A percentile compares a stretch with the other conserved stretches of the same genome.
These are phyloP conservation scores for Bhutanitis thaidina DNA, from an alignment of 2,888 invertebrate species.

Conservation along the genomic window DNA sequence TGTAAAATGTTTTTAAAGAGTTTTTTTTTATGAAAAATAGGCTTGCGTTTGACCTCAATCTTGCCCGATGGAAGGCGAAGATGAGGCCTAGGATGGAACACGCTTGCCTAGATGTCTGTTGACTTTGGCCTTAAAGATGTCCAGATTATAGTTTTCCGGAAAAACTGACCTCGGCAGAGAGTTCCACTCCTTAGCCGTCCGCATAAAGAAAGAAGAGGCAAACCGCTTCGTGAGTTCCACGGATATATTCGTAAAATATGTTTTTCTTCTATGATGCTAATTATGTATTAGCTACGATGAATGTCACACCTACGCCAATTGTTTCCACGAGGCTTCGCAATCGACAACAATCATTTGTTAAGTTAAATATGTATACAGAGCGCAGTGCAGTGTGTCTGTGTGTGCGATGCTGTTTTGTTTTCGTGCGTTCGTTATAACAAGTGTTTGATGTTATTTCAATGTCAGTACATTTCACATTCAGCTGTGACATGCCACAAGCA, in stretches of 20 bases:
- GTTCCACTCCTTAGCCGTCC: too few relatives aligned
- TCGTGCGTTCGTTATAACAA: not conserved
- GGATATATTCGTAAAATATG: not conserved
- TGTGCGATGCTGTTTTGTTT: not conserved
- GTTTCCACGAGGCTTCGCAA: not conserved
- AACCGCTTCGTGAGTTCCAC: too few relatives aligned
- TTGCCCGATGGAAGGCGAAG: too few relatives aligned
- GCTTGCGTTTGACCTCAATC: too few relatives aligned
- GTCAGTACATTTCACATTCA: not conserved
- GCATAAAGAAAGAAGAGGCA: too few relatives aligned
- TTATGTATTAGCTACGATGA: not conserved
- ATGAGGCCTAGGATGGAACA: too few relatives aligned
- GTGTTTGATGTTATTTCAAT: not conserved
- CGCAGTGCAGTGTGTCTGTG: not conserved
- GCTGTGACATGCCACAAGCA: not conserved
- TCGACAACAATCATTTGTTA: not conserved
- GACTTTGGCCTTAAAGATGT: too few relatives aligned
- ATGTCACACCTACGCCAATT: not conserved
- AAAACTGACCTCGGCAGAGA: too few relatives aligned
- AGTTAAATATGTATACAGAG: not conserved
- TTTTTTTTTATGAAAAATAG: too few relatives aligned
- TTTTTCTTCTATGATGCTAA: not conserved
- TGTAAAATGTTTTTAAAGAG: too few relatives aligned
- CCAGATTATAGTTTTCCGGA: too few relatives aligned
- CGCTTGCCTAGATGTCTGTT: too few relatives aligned